Percentiles rank a stretch among this genome's conserved stretches.
phyloP scores from a whole-genome alignment of 2,113 vertebrate genomes.

The Limnothrissa miodon region DNA sequence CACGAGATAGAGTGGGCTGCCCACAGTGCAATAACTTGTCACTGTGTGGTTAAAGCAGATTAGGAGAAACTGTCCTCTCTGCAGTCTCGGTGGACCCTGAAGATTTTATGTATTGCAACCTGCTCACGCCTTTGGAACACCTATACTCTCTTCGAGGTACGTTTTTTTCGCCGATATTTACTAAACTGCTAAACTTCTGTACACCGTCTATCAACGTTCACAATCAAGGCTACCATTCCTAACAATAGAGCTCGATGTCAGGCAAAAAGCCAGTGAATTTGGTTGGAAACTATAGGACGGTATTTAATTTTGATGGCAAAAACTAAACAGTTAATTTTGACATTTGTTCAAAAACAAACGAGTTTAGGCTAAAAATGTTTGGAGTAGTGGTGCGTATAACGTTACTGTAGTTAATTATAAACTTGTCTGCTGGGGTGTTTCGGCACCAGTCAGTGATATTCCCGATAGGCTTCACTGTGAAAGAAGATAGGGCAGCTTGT shows the following conservation, averaged over 20 bases:
- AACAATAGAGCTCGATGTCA: too few relatives aligned
- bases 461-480: slow-evolving; percentile 6
- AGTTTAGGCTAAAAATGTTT: not conserved
- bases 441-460: slow-evolving; percentile 40
- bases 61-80: not conserved
- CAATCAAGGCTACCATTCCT: not conserved
- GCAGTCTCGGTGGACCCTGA: not conserved
- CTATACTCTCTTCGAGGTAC: not conserved
- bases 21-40: not conserved
- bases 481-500: not conserved
- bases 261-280: not conserved
- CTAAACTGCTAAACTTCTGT: not conserved
- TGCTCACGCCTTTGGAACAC: not conserved
- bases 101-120: not conserved
- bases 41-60: slow-evolving; percentile 4
- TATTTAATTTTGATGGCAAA: not conserved
- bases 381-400: not conserved
- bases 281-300: not conserved
- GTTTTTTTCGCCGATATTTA: not conserved
- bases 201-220: not conserved
- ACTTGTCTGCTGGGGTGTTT: slow-evolving; percentile 5
- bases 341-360: not conserved
- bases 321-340: not conserved
- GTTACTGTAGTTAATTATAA: slow-evolving; percentile 27
- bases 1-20: not conserved